Base-by-base conservation (phyloP, 1,140 invertebrate species). In the Aporrectodea caliginosa region DNA sequence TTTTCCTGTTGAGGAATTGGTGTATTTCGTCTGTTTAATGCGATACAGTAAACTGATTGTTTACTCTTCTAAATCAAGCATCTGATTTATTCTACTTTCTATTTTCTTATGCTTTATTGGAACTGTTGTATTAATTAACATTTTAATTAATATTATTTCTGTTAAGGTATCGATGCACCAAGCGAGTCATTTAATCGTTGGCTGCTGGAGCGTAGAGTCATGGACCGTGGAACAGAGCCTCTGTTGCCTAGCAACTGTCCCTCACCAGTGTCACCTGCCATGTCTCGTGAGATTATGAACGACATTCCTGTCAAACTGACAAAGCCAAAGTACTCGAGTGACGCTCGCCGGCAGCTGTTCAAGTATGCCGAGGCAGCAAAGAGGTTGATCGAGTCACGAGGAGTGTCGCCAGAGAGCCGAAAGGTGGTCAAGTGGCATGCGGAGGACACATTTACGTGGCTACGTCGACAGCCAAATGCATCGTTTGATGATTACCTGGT, bases 391-490 rank as follows among this genome's bases (percentile, higher is more conserved):
- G 35, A 34, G 33, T 69, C 33, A 72, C 32, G 94, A 82, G 94
- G 94, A 87, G 93, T 94, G 0, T 93, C 94, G n/a, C 91, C 95
- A 0, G 95, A 98, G 85, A 96, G 95, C 85, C 90, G 97, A 80
- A 98, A 98, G 89, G 93, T 98, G 2, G 96, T 99, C 0, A 98
- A 98, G 88, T 98, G 96, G 96, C 97, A 98, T 90, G 96, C 95
- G 0, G 96, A 98, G 86, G 96, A 98, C 84, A 98, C 95, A 1
- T 98, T 98, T 88, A 93, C 94, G 82, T 98, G 96, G 96, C 87
- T 99, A 33, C 91, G 96, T 85, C 92, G 93, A 85, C 97, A 95
- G 16, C 92, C 96, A n/a, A 96, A 95, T 73, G 95, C 95, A 31
- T 95, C 95, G 0, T 98, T 96, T 89, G 96, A 98, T 88, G 96